These are phyloP conservation scores for Lasioglossum baleicum DNA, from an alignment of 1,140 invertebrate species.

Conservation along the genomic window DNA sequence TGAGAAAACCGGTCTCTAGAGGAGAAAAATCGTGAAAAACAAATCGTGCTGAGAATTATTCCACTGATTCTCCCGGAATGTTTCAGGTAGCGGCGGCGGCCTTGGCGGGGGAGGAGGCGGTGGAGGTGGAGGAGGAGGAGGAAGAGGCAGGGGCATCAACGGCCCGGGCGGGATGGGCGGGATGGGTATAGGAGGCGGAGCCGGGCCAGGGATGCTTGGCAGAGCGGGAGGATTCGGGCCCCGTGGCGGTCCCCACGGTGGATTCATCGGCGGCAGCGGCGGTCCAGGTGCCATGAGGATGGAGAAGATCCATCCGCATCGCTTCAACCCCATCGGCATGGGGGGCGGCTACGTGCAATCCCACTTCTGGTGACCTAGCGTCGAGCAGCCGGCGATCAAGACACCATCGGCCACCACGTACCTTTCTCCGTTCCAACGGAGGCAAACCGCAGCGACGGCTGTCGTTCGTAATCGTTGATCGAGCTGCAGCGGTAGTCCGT, in stretches of 20 bases:
- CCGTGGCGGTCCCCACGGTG: conserved; percentile 70
- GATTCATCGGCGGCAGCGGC: conserved; percentile 67
- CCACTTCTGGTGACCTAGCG: conserved; percentile 77
- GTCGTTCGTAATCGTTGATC: conserved; percentile 28
- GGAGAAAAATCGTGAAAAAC: no score
- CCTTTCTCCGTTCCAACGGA: conserved; percentile 30
- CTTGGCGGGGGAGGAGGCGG: conserved; percentile 63
- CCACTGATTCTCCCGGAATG: neutral
- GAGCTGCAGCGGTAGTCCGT: neutral
- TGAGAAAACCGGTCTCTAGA: no score
- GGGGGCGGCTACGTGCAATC: conserved; percentile 77
- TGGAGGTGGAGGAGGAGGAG: conserved; percentile 64
- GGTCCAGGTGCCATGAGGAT: conserved; percentile 79
- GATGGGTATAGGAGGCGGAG: conserved; percentile 66
- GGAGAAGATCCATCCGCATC: conserved; percentile 79
- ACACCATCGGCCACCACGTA: conserved; percentile 17
- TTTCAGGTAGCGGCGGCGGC: conserved; percentile 43
- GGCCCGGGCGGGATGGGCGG: conserved; percentile 67
- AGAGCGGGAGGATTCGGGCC: conserved; percentile 62
- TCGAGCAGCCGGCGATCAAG: neutral
- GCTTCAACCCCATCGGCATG: conserved; percentile 79
- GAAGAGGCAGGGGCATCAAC: conserved; percentile 59
- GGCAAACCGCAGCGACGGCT: neutral
- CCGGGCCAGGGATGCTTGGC: conserved; percentile 57
- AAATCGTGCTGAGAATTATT: no score